Conservation (phyloP, 2,113 vertebrate species). For the Delphinus delphis region DNA sequence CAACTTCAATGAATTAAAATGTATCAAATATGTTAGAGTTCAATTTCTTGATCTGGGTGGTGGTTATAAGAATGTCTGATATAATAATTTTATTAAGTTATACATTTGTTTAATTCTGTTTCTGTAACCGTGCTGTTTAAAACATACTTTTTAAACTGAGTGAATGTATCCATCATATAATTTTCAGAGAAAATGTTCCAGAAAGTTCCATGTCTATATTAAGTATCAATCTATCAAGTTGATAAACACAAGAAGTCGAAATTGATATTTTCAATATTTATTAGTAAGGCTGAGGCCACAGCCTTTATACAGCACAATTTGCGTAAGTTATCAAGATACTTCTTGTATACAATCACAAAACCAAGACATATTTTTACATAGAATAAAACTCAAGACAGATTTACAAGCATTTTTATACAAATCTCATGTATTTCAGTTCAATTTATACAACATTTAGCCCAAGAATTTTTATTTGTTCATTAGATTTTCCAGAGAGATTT, state of each 20-base stretch:
- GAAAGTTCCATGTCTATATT: not conserved
- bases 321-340: conserved; percentile 96
- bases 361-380: conserved; percentile 95
- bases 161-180: not conserved
- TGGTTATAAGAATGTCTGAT: too few species aligned
- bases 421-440: conserved; percentile 85
- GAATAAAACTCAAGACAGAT: conserved; percentile 95
- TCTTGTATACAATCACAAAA: conserved; percentile 98
- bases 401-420: conserved; percentile 96
- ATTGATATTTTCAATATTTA: conserved; percentile 93
- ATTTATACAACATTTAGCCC: conserved; percentile 88
- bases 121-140: not conserved
- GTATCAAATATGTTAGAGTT: not conserved
- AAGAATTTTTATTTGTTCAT: conserved; percentile 79
- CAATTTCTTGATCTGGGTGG: too few species aligned
- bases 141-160: not conserved
- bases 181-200: not conserved
- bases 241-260: conserved; percentile 62
- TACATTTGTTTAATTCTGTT: not conserved
- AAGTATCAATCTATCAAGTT: not conserved
- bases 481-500: conserved; percentile 83
- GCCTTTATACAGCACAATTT: conserved; percentile 97
- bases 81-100: too few species aligned
- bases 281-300: conserved; percentile 92
- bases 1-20: not conserved